Evolutionary conservation across 2,113 vertebrate genomes (phyloP).

Genomic region (Indicator indicator): DNA sequence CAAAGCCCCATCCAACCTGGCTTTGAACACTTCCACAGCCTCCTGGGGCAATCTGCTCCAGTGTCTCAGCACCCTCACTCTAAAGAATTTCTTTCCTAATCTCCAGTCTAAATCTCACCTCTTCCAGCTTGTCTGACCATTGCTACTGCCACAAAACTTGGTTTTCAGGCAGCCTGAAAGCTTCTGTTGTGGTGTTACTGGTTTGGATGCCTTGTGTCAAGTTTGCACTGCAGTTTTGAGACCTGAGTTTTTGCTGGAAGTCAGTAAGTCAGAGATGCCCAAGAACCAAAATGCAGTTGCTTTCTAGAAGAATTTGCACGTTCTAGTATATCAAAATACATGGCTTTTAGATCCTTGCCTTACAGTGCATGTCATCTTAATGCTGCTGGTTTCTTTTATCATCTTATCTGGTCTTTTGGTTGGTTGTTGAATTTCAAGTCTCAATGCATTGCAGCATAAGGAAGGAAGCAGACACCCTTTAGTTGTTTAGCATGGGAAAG

Average conservation of each 20-base stretch:
- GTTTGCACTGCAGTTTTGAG: not conserved
- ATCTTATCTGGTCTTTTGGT: not conserved
- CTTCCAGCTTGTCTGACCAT: not conserved
- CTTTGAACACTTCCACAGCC: too few relatives aligned
- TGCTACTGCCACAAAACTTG: not conserved
- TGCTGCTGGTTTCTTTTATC: not conserved
- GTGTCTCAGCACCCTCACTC: too few relatives aligned
- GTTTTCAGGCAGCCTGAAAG: not conserved
- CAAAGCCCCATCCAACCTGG: too few relatives aligned
- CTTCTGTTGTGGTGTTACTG: not conserved
- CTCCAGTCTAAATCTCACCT: too few relatives aligned
- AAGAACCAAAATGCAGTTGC: not conserved
- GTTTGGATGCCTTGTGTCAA: not conserved
- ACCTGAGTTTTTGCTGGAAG: not conserved
- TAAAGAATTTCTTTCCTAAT: too few relatives aligned
- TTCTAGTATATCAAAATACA: not conserved
- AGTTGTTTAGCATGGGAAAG: slow-evolving; percentile 30
- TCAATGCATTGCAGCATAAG: not conserved
- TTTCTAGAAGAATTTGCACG: not conserved
- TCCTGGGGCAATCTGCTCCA: too few relatives aligned
- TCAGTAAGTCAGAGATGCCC: not conserved
- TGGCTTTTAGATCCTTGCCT: not conserved
- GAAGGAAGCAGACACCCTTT: not conserved
- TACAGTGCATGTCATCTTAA: not conserved
- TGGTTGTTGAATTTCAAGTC: not conserved